These are phyloP conservation scores for Gymnorhina tibicen DNA, from an alignment of 2,113 vertebrate genomes.

Conservation along the genomic window DNA sequence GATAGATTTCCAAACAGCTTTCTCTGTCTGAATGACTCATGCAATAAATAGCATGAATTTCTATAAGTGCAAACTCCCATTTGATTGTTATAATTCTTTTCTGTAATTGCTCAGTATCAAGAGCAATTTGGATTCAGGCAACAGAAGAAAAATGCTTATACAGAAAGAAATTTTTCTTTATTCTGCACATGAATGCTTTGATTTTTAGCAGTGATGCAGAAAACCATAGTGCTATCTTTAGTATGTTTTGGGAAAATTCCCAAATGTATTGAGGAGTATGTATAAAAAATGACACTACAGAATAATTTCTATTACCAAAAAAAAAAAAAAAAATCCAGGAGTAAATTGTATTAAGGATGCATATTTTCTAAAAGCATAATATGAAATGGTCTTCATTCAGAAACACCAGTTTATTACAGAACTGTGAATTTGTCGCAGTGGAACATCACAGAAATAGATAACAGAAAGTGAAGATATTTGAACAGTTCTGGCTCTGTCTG, in stretches of 20 bases:
- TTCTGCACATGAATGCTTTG: slow-evolving; percentile 20
- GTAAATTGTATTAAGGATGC: background rate
- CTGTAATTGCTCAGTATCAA: slow-evolving; percentile 35
- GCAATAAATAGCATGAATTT: slow-evolving; percentile 3
- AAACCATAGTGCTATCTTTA: background rate
- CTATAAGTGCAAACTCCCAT: background rate
- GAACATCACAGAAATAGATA: background rate
- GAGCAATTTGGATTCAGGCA: background rate
- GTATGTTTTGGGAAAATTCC: background rate
- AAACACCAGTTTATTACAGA: background rate
- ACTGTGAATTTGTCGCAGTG: background rate
- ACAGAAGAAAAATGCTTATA: slow-evolving; percentile 2
- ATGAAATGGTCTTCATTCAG: background rate
- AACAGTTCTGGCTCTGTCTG: background rate
- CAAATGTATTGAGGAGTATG: background rate
- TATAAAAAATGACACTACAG: background rate
- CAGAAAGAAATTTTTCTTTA: slow-evolving; percentile 12
- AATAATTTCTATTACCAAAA: background rate
- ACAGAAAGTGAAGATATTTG: background rate
- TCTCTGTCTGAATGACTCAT: slow-evolving; percentile 1
- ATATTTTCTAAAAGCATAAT: background rate
- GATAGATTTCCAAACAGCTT: background rate
- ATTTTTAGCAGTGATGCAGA: slow-evolving; percentile 16
- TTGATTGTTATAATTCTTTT: slow-evolving; percentile 16
- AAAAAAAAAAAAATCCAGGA: background rate